A percentile compares a stretch with the other conserved stretches of the same genome.
These are phyloP conservation scores for Anguilla pacifica DNA, from an alignment of 2,797 vertebrate genomes.

Conservation along the genomic window DNA sequence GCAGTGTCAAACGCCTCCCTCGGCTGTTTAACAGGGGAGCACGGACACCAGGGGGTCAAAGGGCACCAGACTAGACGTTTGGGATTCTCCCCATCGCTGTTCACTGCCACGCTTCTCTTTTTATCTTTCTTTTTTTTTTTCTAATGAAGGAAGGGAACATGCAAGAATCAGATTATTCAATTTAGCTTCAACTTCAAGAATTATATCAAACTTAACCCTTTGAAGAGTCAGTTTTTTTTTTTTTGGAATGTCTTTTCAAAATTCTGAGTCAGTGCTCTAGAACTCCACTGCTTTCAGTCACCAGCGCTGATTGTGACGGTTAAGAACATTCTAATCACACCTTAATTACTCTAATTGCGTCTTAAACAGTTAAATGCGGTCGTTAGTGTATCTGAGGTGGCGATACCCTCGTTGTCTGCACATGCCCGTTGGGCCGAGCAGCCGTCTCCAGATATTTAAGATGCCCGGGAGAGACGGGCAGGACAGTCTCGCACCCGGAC, in stretches of 20 bases:
- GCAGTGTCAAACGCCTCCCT: slow-evolving; percentile 32
- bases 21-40: background rate
- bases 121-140: background rate
- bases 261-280: no score
- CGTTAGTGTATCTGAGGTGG: slow-evolving; percentile 25
- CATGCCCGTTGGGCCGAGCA: background rate
- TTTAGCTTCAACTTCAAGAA: slow-evolving; percentile 28
- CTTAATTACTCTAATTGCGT: no score
- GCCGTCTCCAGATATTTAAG: background rate
- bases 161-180: slow-evolving; percentile 31
- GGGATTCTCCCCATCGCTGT: slow-evolving; percentile 12
- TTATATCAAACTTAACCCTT: slow-evolving; percentile 29
- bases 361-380: slow-evolving; percentile 16
- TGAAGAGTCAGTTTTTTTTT: no score
- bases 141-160: slow-evolving; percentile 13
- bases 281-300: no score
- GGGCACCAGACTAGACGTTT: slow-evolving; percentile 2
- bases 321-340: no score
- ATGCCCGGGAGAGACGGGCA: background rate
- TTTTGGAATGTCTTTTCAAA: no score
- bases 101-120: slow-evolving; percentile 23
- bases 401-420: slow-evolving; percentile 19
- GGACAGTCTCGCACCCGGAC: background rate
- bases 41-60: slow-evolving; percentile 8
- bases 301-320: no score